Evolutionary conservation across 1,140 invertebrate species (phyloP), one percentile per base, ranked within the genome.

Genomic region (Aradophagus sp.): DNA sequence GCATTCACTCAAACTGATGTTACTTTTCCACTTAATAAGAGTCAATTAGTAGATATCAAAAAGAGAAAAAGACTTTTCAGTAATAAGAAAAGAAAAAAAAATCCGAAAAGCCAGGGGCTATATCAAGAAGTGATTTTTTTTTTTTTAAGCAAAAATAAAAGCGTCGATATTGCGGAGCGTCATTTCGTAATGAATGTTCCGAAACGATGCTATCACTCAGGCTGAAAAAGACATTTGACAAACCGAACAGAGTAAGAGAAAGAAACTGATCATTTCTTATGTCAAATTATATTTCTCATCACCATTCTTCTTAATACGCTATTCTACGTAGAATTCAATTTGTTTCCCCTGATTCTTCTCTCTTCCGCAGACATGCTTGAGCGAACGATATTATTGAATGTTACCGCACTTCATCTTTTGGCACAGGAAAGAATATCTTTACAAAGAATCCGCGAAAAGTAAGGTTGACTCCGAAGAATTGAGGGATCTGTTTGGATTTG

Each of bases 311-410:
- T 69, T 69, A 72, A 66, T 55, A 42, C 61, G 61, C 31, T 62
- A 66, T 72, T 69, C 52, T 50, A 67, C 56, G 63, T 52, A 63
- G 50, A 73, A 75, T 72, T 61, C 69, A 73, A 73, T 72, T 72
- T 75, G 48, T 63, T 66, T 38, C 45, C 50, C 23, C 39, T 23
- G 41, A 34, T 61, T 61, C 52, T 52, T 48, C 52, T 44, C 45
- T 44, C 59, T 71, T 42, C 41, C 62, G 35, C 55, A 48, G 65
- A 53, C 58, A 68, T 69, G 65, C 59, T 66, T 53, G 61, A 67
- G 45, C 42, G 70, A 72, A 68, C 58, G 52, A 67, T 70, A 76
- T 76, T 76, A 73, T 76, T 61, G 62, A 73, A 61, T 47, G 66
- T 59, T 69, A 56, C 39, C 56, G 29, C 63, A 62, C 61, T 73